Conservation (phyloP, 2,113 vertebrate species). For the Oplegnathus fasciatus region DNA sequence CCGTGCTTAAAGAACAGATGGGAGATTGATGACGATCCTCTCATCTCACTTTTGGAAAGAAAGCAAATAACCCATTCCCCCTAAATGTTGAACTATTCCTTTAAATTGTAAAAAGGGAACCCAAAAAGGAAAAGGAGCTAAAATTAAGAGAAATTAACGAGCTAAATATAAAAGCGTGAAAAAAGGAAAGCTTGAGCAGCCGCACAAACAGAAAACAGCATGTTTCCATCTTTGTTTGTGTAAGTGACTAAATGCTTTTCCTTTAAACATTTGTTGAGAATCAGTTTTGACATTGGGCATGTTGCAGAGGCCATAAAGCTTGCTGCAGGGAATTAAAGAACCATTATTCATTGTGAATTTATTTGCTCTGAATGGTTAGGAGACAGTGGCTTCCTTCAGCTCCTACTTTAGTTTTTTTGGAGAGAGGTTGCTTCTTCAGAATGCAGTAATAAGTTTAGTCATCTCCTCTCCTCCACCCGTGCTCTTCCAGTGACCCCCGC, state of each 20-base stretch:
- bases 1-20: not conserved
- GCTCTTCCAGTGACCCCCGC: conserved; percentile 63
- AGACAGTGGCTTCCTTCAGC: conserved; percentile 62
- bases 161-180: not conserved
- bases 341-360: conserved; percentile 70
- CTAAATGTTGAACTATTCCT: not conserved
- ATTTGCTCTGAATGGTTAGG: conserved; percentile 54
- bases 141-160: not conserved
- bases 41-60: not conserved
- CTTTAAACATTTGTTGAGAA: conserved; percentile 56
- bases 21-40: not conserved
- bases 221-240: conserved; percentile 57
- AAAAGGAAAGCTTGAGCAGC: conserved; percentile 20
- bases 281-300: conserved; percentile 52
- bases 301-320: conserved; percentile 40
- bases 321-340: conserved; percentile 47
- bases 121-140: not conserved
- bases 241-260: conserved; percentile 46
- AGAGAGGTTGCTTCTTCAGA: conserved; percentile 63
- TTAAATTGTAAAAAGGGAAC: not conserved
- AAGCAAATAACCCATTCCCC: not conserved
- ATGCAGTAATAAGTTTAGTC: conserved; percentile 52
- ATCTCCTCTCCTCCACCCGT: conserved; percentile 35
- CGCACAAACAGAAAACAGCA: conserved; percentile 13
- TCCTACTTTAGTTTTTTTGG: conserved; percentile 36